Evolutionary conservation across 2,888 invertebrate genomes (phyloP), one percentile per base, ranked within the genome.

Genomic region (Osedax frankpressi): DNA sequence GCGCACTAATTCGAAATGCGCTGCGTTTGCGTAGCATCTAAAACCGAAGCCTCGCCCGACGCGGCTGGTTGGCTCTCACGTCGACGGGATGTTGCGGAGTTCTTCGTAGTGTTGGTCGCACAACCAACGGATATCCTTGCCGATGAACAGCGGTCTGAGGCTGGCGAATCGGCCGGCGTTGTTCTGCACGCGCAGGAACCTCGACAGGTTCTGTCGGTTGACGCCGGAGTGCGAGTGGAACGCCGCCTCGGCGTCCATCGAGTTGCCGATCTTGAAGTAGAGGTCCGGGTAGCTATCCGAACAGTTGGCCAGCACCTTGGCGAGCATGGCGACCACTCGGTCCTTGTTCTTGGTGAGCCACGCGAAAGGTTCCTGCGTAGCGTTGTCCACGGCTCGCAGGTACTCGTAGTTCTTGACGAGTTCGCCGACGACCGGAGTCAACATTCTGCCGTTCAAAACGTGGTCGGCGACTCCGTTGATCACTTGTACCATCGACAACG

Each of bases 291-390:
- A 73, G 11, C 78, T 78, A 71, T 78, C 77, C 69, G 77, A 77
- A 70, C 76, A 77, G 69, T 77, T 78, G 30, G 78, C 77, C 60
- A 78, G 69, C 44, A 77, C 78, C 74, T 78, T 78, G 62, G 78
- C 78, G 68, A 78, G 74, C 78, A 78, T 78, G 59, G 77, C 77
- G 14, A 78, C 78, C n/a, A 78, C 77, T 0, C 78, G 75, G 71
- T 78, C 78, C 74, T 78, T 78, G 75, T 78, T 78, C 72, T 78
- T 77, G 25, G 74, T 75, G 65, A 78, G 74, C 78, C 78, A 78
- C 28, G 76, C 70, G 74, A 76, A 76, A 24, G 78, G 76, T 70
- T 78, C 78, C 26, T 73, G 29, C n/a, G 76, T 74, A 70, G 76
- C 77, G 26, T 68, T 74, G 73, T 78, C 78, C 28, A 77, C 77